A percentile compares a stretch with the other conserved stretches of the same genome.
Evolutionary conservation across 2,888 invertebrate genomes (phyloP).

Genomic region (Tipula helvola): DNA sequence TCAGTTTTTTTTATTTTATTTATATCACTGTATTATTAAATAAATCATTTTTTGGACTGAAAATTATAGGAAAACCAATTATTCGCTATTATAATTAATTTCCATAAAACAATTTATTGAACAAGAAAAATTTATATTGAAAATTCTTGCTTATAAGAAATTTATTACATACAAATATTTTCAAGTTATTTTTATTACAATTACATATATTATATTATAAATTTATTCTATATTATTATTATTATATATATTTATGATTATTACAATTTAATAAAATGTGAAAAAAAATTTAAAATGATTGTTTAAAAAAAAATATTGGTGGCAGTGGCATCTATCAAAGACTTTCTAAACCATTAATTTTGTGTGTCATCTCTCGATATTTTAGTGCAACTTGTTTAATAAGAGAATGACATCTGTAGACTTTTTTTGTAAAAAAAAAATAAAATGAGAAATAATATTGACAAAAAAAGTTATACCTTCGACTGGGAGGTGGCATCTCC

Average conservation of each 20-base stretch:
- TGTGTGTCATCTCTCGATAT: too few species aligned
- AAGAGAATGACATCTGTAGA: too few species aligned
- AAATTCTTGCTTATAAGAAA: not conserved
- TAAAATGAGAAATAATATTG: too few species aligned
- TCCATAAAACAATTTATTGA: not conserved
- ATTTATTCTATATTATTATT: not conserved
- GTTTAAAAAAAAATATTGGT: not conserved
- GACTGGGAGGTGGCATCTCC: constrained; percentile 92
- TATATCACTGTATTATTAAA: not conserved
- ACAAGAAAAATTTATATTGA: too few species aligned
- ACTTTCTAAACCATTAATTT: too few species aligned
- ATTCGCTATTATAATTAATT: not conserved
- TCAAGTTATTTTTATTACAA: not conserved
- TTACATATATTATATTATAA: not conserved
- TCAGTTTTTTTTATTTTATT: not conserved
- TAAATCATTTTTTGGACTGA: not conserved
- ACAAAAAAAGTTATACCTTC: constrained; percentile 8
- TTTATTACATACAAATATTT: not conserved
- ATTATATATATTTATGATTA: too few species aligned
- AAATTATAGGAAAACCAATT: not conserved
- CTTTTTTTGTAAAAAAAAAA: too few species aligned
- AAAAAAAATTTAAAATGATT: not conserved
- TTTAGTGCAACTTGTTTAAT: too few species aligned
- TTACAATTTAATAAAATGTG: not conserved
- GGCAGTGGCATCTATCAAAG: not conserved